phyloP scores from a whole-genome alignment of 2,888 invertebrate genomes.

The Eudasyphora cyanicolor region DNA sequence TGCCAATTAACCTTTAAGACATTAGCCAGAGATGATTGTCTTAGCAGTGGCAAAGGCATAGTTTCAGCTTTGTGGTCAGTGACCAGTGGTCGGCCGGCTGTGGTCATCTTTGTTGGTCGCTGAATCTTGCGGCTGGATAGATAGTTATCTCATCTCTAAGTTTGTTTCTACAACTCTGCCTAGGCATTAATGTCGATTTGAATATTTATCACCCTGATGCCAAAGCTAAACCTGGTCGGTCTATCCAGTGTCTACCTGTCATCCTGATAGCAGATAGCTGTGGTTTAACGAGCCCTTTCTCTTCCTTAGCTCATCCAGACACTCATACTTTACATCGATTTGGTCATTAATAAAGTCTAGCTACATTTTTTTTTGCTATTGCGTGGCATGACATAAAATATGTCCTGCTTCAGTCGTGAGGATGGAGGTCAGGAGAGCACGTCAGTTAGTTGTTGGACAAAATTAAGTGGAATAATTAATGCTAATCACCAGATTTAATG shows the following conservation, averaged over 20 bases:
- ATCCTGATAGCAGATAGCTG: background rate
- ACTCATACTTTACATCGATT: background rate
- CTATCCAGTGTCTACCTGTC: background rate
- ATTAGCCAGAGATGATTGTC: background rate
- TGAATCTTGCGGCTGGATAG: background rate
- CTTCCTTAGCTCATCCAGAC: background rate
- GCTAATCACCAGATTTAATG: constrained; percentile 23
- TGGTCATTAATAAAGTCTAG: constrained; percentile 27
- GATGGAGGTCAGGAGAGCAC: background rate
- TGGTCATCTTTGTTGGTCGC: too few species aligned
- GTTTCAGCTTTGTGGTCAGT: constrained; percentile 19
- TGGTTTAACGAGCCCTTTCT: constrained; percentile 35
- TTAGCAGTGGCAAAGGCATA: background rate
- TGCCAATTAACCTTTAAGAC: constrained; percentile 62
- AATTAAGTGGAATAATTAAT: constrained; percentile 24
- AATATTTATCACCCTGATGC: constrained; percentile 62
- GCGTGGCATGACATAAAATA: background rate
- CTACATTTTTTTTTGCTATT: background rate
- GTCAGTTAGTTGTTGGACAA: background rate
- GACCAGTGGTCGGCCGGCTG: too few species aligned
- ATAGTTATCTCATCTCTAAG: background rate
- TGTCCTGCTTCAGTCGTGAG: background rate
- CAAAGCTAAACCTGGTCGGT: background rate
- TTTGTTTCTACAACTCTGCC: constrained; percentile 47
- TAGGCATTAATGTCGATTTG: constrained; percentile 63